Evolutionary conservation across 2,888 invertebrate genomes (phyloP), one percentile per base, ranked within the genome.

Genomic region (Orchesella flavescens): DNA sequence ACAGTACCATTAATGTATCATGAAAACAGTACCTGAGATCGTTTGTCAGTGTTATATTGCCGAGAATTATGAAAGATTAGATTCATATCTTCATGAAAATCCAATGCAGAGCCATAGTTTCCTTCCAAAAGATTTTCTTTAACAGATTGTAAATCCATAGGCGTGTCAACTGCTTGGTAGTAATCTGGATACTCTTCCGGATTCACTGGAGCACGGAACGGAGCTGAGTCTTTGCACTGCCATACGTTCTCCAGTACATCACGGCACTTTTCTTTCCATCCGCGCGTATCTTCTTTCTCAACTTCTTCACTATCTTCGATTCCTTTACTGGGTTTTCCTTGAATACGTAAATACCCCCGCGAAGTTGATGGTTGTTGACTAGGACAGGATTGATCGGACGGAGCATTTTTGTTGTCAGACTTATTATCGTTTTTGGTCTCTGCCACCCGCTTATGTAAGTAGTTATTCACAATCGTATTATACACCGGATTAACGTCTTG

Each of bases 41-140:
- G 92, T 90, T 95, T 94, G 90, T 98, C 97, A 65, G 96, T 96
- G 90, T 97, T 97, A 91, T 95, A 97, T 88, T 93, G 94, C 88
- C 94, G 93, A 73, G 97, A 97, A 91, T 98, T 98, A 89, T 93
- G 91, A 92, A 98, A 97, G 89, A 98, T 95, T 77, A 95, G 93
- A 68, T 94, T 92, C 90, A 97, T 93, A 91, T 98, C 98, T 89
- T 94, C 93, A 86, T 94, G 93, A 91, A 97, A 95, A 89, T 96
- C 94, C 15, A 91, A 90, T 0, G 96, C 95, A 83, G 92, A 92
- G 43, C 93, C 91, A 90, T 98, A 98, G 88, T 93, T 93, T 84
- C 93, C 93, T 66, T 92, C 93, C 43, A 92, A 89, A 61, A 96
- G 91, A 88, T 94, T 94, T 89, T 94, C 93, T 68, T 89, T 88